Percentiles rank a stretch among this genome's conserved stretches.
phyloP scores from a whole-genome alignment of 1,140 invertebrate species.

The Hypothenemus hampei region DNA sequence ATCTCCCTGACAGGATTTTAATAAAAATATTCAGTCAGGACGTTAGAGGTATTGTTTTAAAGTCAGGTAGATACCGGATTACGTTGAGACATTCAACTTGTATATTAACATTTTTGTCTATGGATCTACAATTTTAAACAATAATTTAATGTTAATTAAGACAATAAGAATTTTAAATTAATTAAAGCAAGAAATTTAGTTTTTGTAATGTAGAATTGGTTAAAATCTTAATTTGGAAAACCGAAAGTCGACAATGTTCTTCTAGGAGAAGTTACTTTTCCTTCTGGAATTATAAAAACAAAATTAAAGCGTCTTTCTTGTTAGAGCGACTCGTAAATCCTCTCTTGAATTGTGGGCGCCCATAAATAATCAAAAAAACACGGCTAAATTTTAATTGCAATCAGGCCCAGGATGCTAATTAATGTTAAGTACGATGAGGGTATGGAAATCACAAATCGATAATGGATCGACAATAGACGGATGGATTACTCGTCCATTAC shows the following conservation, averaged over 20 bases:
- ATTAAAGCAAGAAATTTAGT: no score
- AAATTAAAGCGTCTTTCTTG: neutral
- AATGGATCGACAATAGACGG: slow-evolving; percentile 10
- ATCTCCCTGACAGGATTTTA: slow-evolving; percentile 17
- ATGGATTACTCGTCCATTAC: neutral
- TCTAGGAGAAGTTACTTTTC: neutral
- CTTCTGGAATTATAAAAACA: neutral
- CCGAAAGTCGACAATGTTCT: no score
- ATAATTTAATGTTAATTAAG: no score
- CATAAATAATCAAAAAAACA: slow-evolving; percentile 15
- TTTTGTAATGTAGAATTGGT: no score
- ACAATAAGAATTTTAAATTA: no score
- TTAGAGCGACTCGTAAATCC: neutral
- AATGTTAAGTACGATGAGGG: neutral
- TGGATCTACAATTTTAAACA: no score
- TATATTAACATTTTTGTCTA: no score
- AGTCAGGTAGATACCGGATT: neutral
- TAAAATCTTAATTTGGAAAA: no score
- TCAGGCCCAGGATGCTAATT: slow-evolving; percentile 12
- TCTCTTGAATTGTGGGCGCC: neutral
- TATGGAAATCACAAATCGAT: slow-evolving; percentile 1
- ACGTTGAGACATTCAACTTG: no score
- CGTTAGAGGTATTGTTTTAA: slow-evolving; percentile 18
- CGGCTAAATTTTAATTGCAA: slow-evolving; percentile 11
- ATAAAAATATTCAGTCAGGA: slow-evolving; percentile 19